Evolutionary conservation across 1,140 invertebrate genomes (phyloP).

Genomic region (Chelonus insularis): DNA sequence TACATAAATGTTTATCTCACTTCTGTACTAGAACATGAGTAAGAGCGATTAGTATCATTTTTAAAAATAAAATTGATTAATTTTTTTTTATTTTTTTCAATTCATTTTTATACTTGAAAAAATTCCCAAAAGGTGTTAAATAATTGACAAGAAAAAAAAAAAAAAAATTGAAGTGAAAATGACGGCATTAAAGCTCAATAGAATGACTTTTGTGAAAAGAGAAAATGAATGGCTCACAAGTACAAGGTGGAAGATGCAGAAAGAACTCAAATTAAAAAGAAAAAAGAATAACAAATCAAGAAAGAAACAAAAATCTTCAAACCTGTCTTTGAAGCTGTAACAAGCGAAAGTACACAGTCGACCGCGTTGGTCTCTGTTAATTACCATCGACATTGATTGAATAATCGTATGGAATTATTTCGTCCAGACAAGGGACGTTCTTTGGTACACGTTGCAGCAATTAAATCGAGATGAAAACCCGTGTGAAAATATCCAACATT

Average conservation of each 20-base stretch:
- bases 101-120: too few species aligned
- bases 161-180: too few species aligned
- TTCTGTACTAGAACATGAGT: too few species aligned
- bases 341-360: constrained; percentile 21
- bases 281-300: not conserved
- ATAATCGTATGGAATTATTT: constrained; percentile 25
- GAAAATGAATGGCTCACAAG: not conserved
- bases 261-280: not conserved
- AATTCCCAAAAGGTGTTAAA: too few species aligned
- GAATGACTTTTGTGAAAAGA: too few species aligned
- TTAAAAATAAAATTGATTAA: too few species aligned
- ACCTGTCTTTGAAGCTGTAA: constrained; percentile 17
- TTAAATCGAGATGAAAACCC: constrained; percentile 8
- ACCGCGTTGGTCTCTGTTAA: constrained; percentile 22
- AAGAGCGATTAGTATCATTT: too few species aligned
- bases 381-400: constrained; percentile 24
- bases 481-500: not conserved
- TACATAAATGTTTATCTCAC: too few species aligned
- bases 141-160: too few species aligned
- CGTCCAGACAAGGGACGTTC: constrained; percentile 12
- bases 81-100: too few species aligned
- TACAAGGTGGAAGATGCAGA: not conserved
- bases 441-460: not conserved
- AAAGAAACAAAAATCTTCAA: constrained; percentile 13
- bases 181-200: too few species aligned